These are phyloP conservation scores for Bombus huntii DNA, from an alignment of 1,140 invertebrate genomes.

Conservation along the genomic window DNA sequence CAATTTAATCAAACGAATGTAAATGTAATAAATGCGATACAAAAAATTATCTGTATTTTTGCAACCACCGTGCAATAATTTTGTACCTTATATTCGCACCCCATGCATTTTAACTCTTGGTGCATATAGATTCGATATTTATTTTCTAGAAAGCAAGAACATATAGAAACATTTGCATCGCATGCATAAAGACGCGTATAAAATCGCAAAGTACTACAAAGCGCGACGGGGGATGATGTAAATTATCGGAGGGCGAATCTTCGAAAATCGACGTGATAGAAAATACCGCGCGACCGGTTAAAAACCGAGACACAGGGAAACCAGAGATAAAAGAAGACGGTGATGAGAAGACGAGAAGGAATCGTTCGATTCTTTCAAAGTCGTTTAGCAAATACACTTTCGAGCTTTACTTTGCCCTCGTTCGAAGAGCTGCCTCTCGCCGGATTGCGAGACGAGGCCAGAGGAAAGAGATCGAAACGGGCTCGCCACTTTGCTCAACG, in stretches of 20 bases:
- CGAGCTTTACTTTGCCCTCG: conserved; percentile 39
- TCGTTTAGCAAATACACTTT: conserved; percentile 55
- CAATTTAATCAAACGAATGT: too few relatives aligned
- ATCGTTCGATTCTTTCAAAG: conserved; percentile 34
- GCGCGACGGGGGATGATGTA: too few relatives aligned
- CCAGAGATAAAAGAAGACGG: conserved; percentile 15
- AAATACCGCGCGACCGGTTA: conserved; percentile 1
- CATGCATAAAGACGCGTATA: conserved; percentile 2
- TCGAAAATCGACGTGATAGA: background rate
- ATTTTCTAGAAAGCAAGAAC: too few relatives aligned
- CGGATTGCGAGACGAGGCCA: background rate
- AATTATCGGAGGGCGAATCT: background rate
- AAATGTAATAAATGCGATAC: too few relatives aligned
- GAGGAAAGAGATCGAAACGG: background rate
- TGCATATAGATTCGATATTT: background rate
- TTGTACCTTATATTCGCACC: background rate
- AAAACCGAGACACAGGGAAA: background rate
- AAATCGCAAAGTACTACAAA: background rate
- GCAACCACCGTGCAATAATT: background rate
- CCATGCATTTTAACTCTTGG: background rate
- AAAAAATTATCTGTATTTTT: too few relatives aligned
- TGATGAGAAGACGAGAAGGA: background rate
- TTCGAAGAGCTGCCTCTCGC: conserved; percentile 1
- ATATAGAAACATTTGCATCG: conserved; percentile 11
- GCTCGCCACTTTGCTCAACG: conserved; percentile 37